Evolutionary conservation across 2,888 invertebrate species (phyloP).

Genomic region (Agriotes lineatus): DNA sequence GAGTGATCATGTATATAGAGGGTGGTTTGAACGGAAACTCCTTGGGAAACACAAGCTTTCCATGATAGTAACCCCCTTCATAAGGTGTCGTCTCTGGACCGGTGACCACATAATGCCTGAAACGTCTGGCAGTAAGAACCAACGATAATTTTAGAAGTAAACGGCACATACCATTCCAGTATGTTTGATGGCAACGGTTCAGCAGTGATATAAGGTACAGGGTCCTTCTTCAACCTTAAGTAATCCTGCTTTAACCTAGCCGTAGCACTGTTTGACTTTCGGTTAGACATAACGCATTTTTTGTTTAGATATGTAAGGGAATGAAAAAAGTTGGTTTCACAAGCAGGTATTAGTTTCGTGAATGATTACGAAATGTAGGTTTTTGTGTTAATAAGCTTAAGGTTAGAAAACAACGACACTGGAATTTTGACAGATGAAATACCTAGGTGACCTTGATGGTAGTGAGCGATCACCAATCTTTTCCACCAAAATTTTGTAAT

Average conservation of each 20-base stretch:
- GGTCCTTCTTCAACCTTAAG: conserved; percentile 93
- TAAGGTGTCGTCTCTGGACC: conserved; percentile 97
- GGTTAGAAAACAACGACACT: conserved; percentile 13
- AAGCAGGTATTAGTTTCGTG: not conserved
- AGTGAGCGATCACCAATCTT: not conserved
- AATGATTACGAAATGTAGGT: not conserved
- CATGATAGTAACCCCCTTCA: conserved; percentile 93
- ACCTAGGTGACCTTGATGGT: not conserved
- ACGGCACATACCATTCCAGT: conserved; percentile 86
- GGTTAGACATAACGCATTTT: conserved; percentile 61
- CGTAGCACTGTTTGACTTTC: conserved; percentile 77
- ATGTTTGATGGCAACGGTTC: conserved; percentile 96
- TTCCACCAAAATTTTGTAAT: not conserved
- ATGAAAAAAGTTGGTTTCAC: not conserved
- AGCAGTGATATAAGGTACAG: conserved; percentile 95
- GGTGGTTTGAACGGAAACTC: conserved; percentile 99
- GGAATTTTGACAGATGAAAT: conserved; percentile 10
- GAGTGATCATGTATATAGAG: conserved; percentile 98
- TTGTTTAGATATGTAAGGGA: not conserved
- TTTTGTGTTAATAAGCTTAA: not conserved
- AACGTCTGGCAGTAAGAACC: conserved; percentile 47
- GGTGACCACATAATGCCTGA: conserved; percentile 93
- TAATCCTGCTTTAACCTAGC: conserved; percentile 96
- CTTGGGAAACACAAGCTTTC: conserved; percentile 94
- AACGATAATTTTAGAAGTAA: not conserved